A percentile compares a stretch with the other conserved stretches of the same genome.
Conservation (phyloP, 1,140 invertebrate species). For the Metopolophium dirhodum region DNA sequence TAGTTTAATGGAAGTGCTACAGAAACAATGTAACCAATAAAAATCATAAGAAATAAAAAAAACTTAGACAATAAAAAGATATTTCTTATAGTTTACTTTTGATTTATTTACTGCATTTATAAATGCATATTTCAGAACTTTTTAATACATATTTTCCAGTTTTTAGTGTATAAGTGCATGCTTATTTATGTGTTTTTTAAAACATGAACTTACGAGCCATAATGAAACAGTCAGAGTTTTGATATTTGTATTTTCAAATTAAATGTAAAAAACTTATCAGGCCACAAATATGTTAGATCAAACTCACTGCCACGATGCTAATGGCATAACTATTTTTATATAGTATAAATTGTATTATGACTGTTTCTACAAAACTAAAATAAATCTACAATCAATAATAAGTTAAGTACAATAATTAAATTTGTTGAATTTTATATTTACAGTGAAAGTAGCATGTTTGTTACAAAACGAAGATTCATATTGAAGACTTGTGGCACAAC, state of each 20-base stretch:
- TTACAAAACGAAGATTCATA: conserved; percentile 91
- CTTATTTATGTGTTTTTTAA: no score
- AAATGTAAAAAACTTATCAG: neutral
- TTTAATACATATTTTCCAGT: no score
- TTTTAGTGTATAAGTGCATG: no score
- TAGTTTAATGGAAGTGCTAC: no score
- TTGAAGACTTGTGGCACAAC: conserved; percentile 99
- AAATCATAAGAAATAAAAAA: no score
- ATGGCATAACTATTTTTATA: neutral
- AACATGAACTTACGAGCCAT: no score
- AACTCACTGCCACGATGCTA: neutral
- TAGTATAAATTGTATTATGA: neutral
- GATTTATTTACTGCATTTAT: no score
- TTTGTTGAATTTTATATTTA: conserved; percentile 62
- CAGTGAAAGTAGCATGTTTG: conserved; percentile 99
- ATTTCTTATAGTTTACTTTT: no score
- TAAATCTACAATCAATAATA: neutral
- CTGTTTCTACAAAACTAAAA: neutral
- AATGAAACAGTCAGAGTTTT: neutral
- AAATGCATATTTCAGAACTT: no score
- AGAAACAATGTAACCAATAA: no score
- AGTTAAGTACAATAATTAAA: conserved; percentile 9
- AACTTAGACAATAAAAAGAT: no score
- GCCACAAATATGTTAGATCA: neutral
- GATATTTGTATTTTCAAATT: conserved; percentile 8